A percentile compares a stretch with the other conserved stretches of the same genome.
phyloP scores from a whole-genome alignment of 2,888 invertebrate genomes.

The Timema cristinae region DNA sequence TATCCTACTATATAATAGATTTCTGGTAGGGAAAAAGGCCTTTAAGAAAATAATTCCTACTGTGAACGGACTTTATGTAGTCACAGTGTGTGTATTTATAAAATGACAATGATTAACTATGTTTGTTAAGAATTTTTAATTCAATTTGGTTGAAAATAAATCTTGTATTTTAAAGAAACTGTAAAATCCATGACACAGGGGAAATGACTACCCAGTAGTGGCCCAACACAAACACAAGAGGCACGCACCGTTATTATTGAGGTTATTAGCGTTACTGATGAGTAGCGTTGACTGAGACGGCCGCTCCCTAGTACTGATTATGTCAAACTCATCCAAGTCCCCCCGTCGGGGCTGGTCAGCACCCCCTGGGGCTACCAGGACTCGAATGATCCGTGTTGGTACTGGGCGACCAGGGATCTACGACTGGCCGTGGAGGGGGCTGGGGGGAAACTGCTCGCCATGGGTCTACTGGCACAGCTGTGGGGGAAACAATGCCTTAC shows the following conservation, averaged over 20 bases:
- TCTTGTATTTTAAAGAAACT: too few relatives aligned
- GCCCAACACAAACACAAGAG: too few relatives aligned
- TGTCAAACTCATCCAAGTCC: constrained; percentile 84
- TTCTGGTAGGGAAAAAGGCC: too few relatives aligned
- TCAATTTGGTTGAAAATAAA: too few relatives aligned
- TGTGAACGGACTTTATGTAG: too few relatives aligned
- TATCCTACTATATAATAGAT: too few relatives aligned
- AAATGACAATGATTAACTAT: too few relatives aligned
- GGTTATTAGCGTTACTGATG: constrained; percentile 32
- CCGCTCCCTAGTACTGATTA: constrained; percentile 72
- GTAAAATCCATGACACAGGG: too few relatives aligned
- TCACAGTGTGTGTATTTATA: too few relatives aligned
- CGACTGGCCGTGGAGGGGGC: constrained; percentile 22
- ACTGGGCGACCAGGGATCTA: constrained; percentile 44
- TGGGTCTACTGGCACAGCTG: constrained; percentile 32
- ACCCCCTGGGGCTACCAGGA: constrained; percentile 24
- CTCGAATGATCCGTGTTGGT: constrained; percentile 35
- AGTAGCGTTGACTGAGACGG: constrained; percentile 37
- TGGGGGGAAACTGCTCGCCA: constrained; percentile 34
- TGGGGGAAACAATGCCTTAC: neutral
- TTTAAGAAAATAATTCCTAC: too few relatives aligned
- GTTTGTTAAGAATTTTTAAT: too few relatives aligned
- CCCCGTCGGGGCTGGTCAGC: constrained; percentile 26
- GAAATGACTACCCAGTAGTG: too few relatives aligned
- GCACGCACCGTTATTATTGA: constrained; percentile 40